A percentile compares a stretch with the other conserved stretches of the same genome.
phyloP scores from a whole-genome alignment of 1,140 invertebrate genomes.

The Augochlora pura region DNA sequence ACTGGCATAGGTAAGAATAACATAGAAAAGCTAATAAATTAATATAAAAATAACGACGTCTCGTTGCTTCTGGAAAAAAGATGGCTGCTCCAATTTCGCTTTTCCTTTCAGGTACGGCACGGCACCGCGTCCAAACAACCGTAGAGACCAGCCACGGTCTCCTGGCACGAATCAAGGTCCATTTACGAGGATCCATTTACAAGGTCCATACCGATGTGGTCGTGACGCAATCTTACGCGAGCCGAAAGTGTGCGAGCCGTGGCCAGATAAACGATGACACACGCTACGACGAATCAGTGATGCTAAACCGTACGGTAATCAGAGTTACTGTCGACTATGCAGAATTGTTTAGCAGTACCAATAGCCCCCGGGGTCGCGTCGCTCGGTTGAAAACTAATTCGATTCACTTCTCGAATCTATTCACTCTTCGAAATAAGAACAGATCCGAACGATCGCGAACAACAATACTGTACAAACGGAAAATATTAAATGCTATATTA shows the following conservation, averaged over 20 bases:
- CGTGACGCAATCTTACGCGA: slow-evolving; percentile 56
- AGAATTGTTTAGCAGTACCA: slow-evolving; percentile 1
- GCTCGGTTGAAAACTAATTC: too few species aligned
- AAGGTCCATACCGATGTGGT: slow-evolving; percentile 33
- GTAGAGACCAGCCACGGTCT: slow-evolving; percentile 46
- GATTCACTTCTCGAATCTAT: too few species aligned
- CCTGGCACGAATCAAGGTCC: slow-evolving; percentile 49
- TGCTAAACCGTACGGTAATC: slow-evolving; percentile 7
- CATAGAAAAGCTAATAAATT: too few species aligned
- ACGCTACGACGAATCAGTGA: slow-evolving; percentile 18
- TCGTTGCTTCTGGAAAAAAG: background rate
- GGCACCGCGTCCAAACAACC: background rate
- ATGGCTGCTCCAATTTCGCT: background rate
- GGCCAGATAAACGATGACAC: slow-evolving; percentile 26
- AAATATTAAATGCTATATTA: too few species aligned
- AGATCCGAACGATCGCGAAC: too few species aligned
- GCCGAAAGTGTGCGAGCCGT: slow-evolving; percentile 14
- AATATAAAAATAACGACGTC: too few species aligned
- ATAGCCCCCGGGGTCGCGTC: slow-evolving; percentile 31
- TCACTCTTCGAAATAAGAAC: too few species aligned
- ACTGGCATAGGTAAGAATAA: too few species aligned
- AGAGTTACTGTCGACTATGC: slow-evolving; percentile 12
- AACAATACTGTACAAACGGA: too few species aligned
- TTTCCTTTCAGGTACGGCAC: background rate
- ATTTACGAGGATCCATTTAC: slow-evolving; percentile 35